phyloP scores from a whole-genome alignment of 2,797 vertebrate species.

The Sebastes baramenuke region DNA sequence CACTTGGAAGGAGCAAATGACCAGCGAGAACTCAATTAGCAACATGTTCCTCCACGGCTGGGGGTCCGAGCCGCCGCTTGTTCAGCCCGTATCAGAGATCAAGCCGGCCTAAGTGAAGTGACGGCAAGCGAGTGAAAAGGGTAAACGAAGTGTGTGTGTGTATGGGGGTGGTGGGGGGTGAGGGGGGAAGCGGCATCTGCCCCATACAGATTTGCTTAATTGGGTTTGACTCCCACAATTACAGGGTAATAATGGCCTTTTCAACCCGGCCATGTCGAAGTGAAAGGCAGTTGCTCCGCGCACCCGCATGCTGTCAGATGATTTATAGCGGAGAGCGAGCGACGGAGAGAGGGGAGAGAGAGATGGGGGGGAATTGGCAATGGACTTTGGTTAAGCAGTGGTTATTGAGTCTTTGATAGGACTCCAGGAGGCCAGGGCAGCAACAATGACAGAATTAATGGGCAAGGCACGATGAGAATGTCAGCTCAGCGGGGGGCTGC shows the following conservation, averaged over 20 bases:
- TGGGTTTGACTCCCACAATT: conserved; percentile 86
- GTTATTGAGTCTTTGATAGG: conserved; percentile 86
- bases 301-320: conserved; percentile 72
- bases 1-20: conserved; percentile 89
- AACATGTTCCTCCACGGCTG: conserved; percentile 70
- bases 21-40: conserved; percentile 88
- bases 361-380: conserved; percentile 66
- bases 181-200: conserved; percentile 82
- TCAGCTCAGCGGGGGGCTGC: conserved; percentile 79
- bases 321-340: conserved; percentile 58
- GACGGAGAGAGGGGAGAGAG: conserved; percentile 37
- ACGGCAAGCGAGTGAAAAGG: conserved; percentile 66
- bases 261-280: conserved; percentile 67
- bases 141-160: conserved; percentile 49
- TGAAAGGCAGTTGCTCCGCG: conserved; percentile 72
- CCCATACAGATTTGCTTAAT: conserved; percentile 87
- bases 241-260: conserved; percentile 80
- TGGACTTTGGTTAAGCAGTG: conserved; percentile 84
- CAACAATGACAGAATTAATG: conserved; percentile 88
- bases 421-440: conserved; percentile 82
- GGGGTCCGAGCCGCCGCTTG: conserved; percentile 50
- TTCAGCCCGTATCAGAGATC: conserved; percentile 50
- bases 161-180: background rate
- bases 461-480: conserved; percentile 85
- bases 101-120: conserved; percentile 50